Conservation (phyloP, 2,888 invertebrate genomes). For the Calephelis perditalis region DNA sequence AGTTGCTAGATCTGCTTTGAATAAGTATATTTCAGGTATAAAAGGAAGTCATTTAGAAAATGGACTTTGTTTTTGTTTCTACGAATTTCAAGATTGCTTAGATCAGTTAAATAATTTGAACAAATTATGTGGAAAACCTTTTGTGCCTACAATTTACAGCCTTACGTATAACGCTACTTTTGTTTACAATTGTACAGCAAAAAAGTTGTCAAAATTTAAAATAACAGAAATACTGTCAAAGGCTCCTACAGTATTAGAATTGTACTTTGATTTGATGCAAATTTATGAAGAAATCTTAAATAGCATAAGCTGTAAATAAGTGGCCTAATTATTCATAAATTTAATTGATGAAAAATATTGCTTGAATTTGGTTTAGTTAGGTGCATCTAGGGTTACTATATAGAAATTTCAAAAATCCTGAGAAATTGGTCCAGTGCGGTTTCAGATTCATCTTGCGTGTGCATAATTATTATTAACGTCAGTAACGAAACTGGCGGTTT, state of each 20-base stretch:
- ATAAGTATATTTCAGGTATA: not conserved
- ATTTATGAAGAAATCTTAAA: not conserved
- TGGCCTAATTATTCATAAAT: too few relatives aligned
- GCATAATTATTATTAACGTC: too few relatives aligned
- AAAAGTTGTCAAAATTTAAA: not conserved
- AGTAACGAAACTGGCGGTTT: too few relatives aligned
- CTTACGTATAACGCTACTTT: not conserved
- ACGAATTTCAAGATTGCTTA: slow-evolving; percentile 6
- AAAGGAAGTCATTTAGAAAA: not conserved
- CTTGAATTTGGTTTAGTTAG: too few relatives aligned
- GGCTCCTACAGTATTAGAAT: slow-evolving; percentile 5
- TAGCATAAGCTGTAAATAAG: not conserved
- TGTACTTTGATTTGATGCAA: slow-evolving; percentile 1
- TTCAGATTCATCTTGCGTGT: too few relatives aligned
- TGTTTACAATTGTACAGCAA: not conserved
- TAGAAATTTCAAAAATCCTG: too few relatives aligned
- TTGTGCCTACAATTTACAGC: not conserved
- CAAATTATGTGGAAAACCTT: slow-evolving; percentile 5
- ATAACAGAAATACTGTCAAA: not conserved
- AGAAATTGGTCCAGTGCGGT: too few relatives aligned
- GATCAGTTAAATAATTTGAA: slow-evolving; percentile 8
- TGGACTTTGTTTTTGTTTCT: not conserved
- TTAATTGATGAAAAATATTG: too few relatives aligned
- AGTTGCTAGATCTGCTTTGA: not conserved
- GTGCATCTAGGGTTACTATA: too few relatives aligned